Evolutionary conservation across 2,113 vertebrate genomes (phyloP).

Genomic region (Anhinga anhinga): DNA sequence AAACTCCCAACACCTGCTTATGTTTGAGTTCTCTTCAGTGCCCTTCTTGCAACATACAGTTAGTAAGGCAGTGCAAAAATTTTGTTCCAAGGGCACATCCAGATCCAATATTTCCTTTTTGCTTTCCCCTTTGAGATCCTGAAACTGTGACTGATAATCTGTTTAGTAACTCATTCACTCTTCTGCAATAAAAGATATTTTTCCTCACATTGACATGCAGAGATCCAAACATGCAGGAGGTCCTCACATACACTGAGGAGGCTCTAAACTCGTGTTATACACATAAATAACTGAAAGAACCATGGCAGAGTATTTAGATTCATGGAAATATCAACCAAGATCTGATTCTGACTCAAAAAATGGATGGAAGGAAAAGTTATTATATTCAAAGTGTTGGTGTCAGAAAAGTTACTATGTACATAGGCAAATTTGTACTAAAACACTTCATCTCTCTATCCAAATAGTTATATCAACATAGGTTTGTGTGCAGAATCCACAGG

Average conservation of each 20-base stretch:
- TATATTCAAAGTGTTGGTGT: background rate
- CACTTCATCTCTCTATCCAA: background rate
- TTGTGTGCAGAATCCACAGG: background rate
- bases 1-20: background rate
- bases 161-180: background rate
- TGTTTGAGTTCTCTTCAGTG: background rate
- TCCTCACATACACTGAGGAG: background rate
- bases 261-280: background rate
- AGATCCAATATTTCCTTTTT: background rate
- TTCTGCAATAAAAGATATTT: background rate
- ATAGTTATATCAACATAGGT: background rate
- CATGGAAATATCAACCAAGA: background rate
- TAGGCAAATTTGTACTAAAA: background rate
- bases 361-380: background rate
- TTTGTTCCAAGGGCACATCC: background rate
- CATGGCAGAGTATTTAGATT: background rate
- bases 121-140: background rate
- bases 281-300: background rate
- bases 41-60: background rate
- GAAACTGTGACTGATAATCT: background rate
- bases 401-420: background rate
- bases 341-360: background rate
- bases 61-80: background rate
- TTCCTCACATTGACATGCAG: background rate
- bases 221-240: background rate